These are phyloP conservation scores for Petromus typicus DNA, from an alignment of 2,113 vertebrate species.

Conservation along the genomic window DNA sequence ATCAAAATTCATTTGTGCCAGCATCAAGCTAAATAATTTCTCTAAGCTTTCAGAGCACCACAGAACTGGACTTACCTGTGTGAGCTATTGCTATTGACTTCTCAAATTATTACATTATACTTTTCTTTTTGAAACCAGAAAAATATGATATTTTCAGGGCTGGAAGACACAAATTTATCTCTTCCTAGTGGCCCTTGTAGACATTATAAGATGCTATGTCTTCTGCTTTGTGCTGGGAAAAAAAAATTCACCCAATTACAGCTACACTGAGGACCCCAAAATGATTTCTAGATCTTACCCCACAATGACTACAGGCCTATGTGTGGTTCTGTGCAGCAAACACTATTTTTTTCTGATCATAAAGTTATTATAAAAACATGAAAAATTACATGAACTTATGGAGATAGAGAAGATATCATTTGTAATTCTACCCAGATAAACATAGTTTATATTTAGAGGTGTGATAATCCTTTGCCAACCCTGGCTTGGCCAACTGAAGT, in stretches of 20 bases:
- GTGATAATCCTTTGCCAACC: neutral
- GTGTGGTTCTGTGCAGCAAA: neutral
- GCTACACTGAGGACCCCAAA: neutral
- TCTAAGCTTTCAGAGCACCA: constrained; percentile 40
- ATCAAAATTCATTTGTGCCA: constrained; percentile 74
- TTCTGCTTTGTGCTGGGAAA: neutral
- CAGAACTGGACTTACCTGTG: neutral
- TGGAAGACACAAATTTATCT: constrained; percentile 58
- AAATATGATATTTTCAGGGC: constrained; percentile 60
- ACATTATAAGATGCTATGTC: neutral
- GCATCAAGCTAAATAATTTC: constrained; percentile 68
- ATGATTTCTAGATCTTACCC: neutral
- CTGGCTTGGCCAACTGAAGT: neutral
- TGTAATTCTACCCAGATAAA: constrained; percentile 40
- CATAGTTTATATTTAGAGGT: constrained; percentile 41
- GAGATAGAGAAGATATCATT: neutral
- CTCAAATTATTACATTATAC: constrained; percentile 67
- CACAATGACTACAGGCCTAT: neutral
- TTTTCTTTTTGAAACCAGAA: constrained; percentile 44
- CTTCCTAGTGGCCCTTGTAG: neutral
- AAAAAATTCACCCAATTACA: neutral
- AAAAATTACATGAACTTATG: constrained; percentile 16
- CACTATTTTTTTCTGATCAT: constrained; percentile 28
- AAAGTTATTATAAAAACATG: neutral
- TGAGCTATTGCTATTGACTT: constrained; percentile 60